Percentiles rank a stretch among this genome's conserved stretches.
phyloP scores from a whole-genome alignment of 2,888 invertebrate genomes.

The Noctuana brunneofusca region DNA sequence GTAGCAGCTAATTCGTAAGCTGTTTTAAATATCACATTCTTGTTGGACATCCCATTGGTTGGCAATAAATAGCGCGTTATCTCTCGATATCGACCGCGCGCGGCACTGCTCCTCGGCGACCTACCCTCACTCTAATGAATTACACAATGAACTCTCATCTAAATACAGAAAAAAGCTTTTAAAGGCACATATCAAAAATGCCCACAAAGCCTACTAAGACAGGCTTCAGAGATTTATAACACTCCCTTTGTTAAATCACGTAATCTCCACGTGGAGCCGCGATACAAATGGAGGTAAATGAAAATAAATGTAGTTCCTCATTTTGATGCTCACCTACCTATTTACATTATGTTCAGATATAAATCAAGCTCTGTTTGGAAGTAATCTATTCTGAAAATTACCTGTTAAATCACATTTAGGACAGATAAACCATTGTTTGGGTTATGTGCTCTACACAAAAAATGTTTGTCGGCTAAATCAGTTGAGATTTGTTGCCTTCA shows the following conservation, averaged over 20 bases:
- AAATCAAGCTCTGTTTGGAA: slow-evolving; percentile 74
- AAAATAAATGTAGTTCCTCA: slow-evolving; percentile 83
- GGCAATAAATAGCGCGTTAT: slow-evolving; percentile 77
- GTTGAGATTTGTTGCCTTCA: slow-evolving; percentile 73
- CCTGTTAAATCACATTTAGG: slow-evolving; percentile 82
- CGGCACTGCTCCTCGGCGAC: slow-evolving; percentile 68
- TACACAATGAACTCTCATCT: slow-evolving; percentile 83
- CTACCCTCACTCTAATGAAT: slow-evolving; percentile 80
- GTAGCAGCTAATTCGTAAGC: slow-evolving; percentile 69
- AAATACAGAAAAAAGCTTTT: slow-evolving; percentile 84
- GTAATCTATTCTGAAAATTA: slow-evolving; percentile 80
- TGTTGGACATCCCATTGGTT: slow-evolving; percentile 72
- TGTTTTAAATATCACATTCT: slow-evolving; percentile 71
- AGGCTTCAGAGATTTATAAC: slow-evolving; percentile 79
- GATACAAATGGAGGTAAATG: slow-evolving; percentile 81
- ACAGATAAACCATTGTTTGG: slow-evolving; percentile 79
- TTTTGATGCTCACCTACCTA: slow-evolving; percentile 74
- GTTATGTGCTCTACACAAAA: slow-evolving; percentile 68
- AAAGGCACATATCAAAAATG: slow-evolving; percentile 83
- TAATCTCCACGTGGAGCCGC: slow-evolving; percentile 82
- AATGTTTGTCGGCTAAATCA: slow-evolving; percentile 72
- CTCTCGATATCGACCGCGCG: slow-evolving; percentile 77
- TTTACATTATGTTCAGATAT: slow-evolving; percentile 73
- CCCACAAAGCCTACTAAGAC: slow-evolving; percentile 83
- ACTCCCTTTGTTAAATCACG: slow-evolving; percentile 81